Evolutionary conservation across 2,113 vertebrate genomes (phyloP), one percentile per base, ranked within the genome.

Genomic region (Pollachius pollachius): DNA sequence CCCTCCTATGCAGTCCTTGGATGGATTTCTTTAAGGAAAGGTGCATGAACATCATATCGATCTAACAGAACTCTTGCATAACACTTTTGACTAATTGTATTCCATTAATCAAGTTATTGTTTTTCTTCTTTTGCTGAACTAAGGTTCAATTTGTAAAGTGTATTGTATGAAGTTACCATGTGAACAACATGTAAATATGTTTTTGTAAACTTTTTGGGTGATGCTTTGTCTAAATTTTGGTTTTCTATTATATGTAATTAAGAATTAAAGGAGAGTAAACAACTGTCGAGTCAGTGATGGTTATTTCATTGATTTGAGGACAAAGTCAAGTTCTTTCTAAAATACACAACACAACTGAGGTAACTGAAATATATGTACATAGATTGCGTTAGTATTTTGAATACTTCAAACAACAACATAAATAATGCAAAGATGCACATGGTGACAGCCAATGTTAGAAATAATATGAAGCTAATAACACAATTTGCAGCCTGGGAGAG

Each of bases 141-240:
- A 71, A 18, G 71, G 74, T 77, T 82, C 70, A 63, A 72, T 79
- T 66, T 92, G 87, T 92, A 90, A 87, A 91, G 82, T 88, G 82
- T 75, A 80, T 80, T 89, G 77, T 85, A 84, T 86, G 79, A 82
- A 84, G 79, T 83, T 63, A 75, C 65, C 65, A 76, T 13, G 85
- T 57, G 74, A 70, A 75, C 34, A 74, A 82, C 73, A 17, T 92
- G 92, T 93, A 92, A 93, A 93, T 93, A 92, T 91, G 77, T 85
- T 85, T 83, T 75, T 86, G 77, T 89, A 72, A 74, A 86, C 52
- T 6, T 70, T 48, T 65, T 68, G 62, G 37, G 73, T 72, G 30
- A 67, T 25, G 6, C 56, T 61, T 1, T 21, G 63, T 19, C 65
- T 0, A 66, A 48, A 66, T 5, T 19, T 8, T 9, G 3, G 18